Conservation (phyloP, 53 echinoderm and acorn worm genomes). For the Apostichopus leukothele region DNA sequence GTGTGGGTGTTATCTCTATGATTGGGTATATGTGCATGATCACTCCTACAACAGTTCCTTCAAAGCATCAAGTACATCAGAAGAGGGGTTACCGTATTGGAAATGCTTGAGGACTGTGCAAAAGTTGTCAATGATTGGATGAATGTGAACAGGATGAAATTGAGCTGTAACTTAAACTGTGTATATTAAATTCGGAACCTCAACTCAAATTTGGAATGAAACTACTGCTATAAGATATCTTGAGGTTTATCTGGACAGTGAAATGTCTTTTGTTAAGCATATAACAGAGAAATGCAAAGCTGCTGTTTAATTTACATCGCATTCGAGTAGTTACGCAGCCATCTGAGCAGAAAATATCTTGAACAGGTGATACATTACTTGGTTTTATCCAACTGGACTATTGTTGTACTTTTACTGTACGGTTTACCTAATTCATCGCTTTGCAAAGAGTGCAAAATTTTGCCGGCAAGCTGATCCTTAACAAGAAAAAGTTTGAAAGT, state of each 20-base stretch:
- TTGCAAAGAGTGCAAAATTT: background rate
- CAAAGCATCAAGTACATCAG: too few species aligned
- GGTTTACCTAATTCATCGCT: conserved; percentile 4
- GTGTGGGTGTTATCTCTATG: too few species aligned
- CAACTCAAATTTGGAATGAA: background rate
- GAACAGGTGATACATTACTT: background rate
- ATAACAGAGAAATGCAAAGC: background rate
- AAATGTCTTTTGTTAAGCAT: too few species aligned
- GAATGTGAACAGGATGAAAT: too few species aligned
- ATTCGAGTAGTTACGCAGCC: background rate
- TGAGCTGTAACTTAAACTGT: too few species aligned
- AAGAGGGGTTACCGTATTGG: background rate
- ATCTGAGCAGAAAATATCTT: conserved; percentile 1
- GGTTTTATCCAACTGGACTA: conserved; percentile 4
- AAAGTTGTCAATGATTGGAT: too few species aligned
- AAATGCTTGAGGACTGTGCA: conserved; percentile 13
- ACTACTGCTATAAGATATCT: conserved; percentile 9
- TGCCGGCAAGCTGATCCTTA: too few species aligned
- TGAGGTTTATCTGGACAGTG: background rate
- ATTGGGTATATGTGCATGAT: background rate
- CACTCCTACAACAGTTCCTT: too few species aligned
- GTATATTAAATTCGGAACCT: too few species aligned
- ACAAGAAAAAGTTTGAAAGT: too few species aligned
- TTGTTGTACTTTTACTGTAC: conserved; percentile 1
- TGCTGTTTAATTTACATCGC: conserved; percentile 15